A percentile compares a stretch with the other conserved stretches of the same genome.
Conservation (phyloP, 2,888 invertebrate species). For the Andrena haemorrhoa region DNA sequence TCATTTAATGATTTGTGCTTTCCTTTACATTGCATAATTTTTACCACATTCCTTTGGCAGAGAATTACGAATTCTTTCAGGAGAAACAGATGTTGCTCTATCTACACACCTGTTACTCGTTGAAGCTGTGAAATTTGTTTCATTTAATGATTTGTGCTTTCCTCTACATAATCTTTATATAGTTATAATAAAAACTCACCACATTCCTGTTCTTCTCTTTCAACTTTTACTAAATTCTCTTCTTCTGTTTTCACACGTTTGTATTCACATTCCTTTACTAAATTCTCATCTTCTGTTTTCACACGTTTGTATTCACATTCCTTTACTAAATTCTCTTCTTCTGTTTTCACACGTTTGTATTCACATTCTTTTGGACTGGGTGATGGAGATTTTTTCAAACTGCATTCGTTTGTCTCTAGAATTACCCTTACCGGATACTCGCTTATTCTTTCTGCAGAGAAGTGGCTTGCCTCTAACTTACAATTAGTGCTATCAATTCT, state of each 20-base stretch:
- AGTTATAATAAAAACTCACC: slow-evolving; percentile 1
- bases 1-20: not conserved
- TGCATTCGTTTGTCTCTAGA: no score
- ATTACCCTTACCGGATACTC: no score
- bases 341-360: no score
- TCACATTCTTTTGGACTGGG: not conserved
- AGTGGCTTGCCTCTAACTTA: not conserved
- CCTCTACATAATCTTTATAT: not conserved
- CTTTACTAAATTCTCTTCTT: no score
- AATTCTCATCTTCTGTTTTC: no score
- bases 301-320: no score
- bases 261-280: no score
- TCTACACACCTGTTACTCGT: not conserved
- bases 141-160: not conserved
- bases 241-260: no score
- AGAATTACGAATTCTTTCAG: no score
- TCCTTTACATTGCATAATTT: not conserved
- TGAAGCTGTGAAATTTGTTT: not conserved
- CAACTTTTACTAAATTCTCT: no score
- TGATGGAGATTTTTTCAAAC: not conserved
- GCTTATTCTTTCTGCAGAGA: not conserved
- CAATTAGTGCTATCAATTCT: no score
- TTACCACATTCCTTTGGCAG: not conserved
- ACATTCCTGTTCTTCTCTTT: slow-evolving; percentile 1
- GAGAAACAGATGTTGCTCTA: not conserved